Conservation (phyloP, 2,797 vertebrate species). For the Dipus sagitta region DNA sequence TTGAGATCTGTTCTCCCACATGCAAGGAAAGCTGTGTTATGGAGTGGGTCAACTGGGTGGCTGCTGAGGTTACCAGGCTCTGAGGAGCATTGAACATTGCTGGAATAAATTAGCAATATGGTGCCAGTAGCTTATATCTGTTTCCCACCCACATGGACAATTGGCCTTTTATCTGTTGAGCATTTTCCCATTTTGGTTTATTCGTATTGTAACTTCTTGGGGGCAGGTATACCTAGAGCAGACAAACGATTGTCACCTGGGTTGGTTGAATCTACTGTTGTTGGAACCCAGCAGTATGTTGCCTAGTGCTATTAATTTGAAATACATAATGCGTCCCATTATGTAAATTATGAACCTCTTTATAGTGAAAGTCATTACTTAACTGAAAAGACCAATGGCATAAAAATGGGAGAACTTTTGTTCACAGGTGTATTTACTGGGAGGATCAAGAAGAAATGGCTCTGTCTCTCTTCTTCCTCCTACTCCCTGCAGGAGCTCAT, state of each 20-base stretch:
- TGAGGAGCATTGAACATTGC: neutral
- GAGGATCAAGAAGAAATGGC: neutral
- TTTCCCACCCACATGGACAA: neutral
- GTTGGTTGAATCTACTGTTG: neutral
- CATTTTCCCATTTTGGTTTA: neutral
- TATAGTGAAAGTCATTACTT: conserved; percentile 31
- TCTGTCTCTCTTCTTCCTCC: neutral
- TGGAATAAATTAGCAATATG: neutral
- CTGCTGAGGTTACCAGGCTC: neutral
- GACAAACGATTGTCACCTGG: neutral
- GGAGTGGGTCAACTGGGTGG: neutral
- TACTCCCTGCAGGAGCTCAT: neutral
- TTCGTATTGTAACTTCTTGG: neutral
- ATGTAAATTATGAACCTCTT: conserved; percentile 18
- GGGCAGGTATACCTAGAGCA: neutral
- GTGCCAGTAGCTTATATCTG: neutral
- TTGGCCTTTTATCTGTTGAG: neutral
- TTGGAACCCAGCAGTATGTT: conserved; percentile 12
- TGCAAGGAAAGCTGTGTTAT: neutral
- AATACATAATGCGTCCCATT: neutral
- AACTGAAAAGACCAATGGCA: conserved; percentile 28
- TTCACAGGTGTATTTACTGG: conserved; percentile 4
- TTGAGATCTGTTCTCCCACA: neutral
- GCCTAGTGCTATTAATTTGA: neutral
- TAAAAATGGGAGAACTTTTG: neutral